A percentile compares a stretch with the other conserved stretches of the same genome.
phyloP scores from a whole-genome alignment of 2,888 invertebrate species.

The Thereva nobilitata region DNA sequence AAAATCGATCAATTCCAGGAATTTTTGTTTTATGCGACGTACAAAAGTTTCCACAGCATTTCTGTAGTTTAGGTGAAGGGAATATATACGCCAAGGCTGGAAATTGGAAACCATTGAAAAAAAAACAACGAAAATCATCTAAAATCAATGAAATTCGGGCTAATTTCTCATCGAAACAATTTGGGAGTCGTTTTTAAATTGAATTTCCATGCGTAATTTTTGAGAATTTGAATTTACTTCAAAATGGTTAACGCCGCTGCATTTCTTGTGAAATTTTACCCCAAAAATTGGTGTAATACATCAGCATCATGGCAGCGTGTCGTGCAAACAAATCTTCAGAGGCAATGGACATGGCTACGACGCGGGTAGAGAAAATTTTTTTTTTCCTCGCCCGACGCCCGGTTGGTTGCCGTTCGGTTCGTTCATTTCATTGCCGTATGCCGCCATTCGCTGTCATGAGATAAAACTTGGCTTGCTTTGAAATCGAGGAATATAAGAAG shows the following conservation, averaged over 20 bases:
- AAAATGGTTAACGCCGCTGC: slow-evolving; percentile 46
- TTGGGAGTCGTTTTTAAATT: background rate
- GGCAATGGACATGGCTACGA: slow-evolving; percentile 23
- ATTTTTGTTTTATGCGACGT: no score
- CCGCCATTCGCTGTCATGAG: slow-evolving; percentile 26
- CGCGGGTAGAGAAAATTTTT: slow-evolving; percentile 28
- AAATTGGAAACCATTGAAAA: no score
- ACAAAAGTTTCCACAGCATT: no score
- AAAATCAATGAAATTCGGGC: no score
- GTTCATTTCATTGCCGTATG: slow-evolving; percentile 32
- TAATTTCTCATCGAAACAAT: no score
- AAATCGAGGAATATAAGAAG: slow-evolving; percentile 29
- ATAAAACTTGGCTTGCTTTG: slow-evolving; percentile 11
- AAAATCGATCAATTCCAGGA: no score
- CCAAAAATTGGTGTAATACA: slow-evolving; percentile 56
- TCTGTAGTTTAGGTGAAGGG: no score
- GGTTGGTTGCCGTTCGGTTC: background rate
- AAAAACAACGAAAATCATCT: no score
- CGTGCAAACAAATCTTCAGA: slow-evolving; percentile 25
- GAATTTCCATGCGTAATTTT: background rate
- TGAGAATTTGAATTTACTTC: slow-evolving; percentile 5
- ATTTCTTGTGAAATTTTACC: slow-evolving; percentile 57
- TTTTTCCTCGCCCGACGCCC: slow-evolving; percentile 1
- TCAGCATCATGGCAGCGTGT: slow-evolving; percentile 32
- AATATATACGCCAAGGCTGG: no score